Evolutionary conservation across 1,140 invertebrate genomes (phyloP), one percentile per base, ranked within the genome.

Genomic region (Ostrea edulis): DNA sequence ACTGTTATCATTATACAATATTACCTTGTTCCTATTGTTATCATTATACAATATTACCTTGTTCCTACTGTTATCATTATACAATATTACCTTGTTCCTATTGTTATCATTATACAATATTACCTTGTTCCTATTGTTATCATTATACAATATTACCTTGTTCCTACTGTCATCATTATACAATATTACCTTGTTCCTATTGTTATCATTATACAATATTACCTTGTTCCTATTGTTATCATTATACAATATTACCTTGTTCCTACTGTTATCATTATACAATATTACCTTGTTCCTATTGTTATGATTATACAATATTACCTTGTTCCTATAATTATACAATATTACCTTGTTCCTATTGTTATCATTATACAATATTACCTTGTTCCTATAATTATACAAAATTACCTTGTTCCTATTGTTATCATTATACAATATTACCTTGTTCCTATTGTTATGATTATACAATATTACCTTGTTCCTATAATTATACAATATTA

Each of bases 141-240:
- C 99, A 94, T 99, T 99, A 93, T 99, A 99, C 94, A 44, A 44
- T 44, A 53, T n/a, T 91, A 94, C 93, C 91, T 95, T 95, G 95
- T 99, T 99, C 92, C 98, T 98, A 17, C 97, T 98, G 94, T 99
- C 99, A 92, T 99, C 99, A 94, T 99, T 99, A 93, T 99, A 99
- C 94, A 44, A 44, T 44, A 53, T n/a, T 91, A 94, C 93, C 91
- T 95, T 95, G 95, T 99, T 99, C 92, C 98, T 98, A 17, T 97
- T 98, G 94, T 99, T 99, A 92, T 99, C 99, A 94, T 99, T 99
- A 93, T 99, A 99, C 94, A 44, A 44, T 44, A 53, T n/a, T 91
- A 94, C 93, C 91, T 95, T 95, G 95, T 99, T 99, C 92, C 98
- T 98, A 17, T 97, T 98, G 94, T 99, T 99, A 92, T 99, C 99